Base-by-base conservation (phyloP, 2,113 vertebrate genomes). In the Myodes glareolus region DNA sequence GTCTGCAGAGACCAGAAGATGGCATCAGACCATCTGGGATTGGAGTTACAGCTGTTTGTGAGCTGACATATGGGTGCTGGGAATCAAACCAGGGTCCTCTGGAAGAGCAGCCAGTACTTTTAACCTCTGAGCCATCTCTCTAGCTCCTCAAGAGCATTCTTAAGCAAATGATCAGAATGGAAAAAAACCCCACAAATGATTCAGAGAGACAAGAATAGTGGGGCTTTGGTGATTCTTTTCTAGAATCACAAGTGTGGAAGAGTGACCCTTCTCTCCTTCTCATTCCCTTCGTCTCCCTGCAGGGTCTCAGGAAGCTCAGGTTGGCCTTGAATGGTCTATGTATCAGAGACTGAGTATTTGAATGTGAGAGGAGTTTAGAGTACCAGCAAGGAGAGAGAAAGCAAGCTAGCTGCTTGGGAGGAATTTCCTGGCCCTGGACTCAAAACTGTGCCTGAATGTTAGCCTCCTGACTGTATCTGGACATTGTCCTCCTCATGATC, bases 181-280 rank as follows among this genome's bases (percentile, higher is more conserved):
- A 52, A 80, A 90, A 93, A 70, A 78, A 70, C 75, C n/a, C 61
- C 17, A 72, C 31, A 86, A 82, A 13, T 63, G 95, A 91, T 68
- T 67, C 21, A 13, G 23, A 67, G 36, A 45, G 27, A 25, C 5
- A 45, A 55, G 25, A 81, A 78, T 65, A 85, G 52, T 4, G 7
- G 36, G 52, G 21, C 25, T 85, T 47, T 84, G 67, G 88, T 80
- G 77, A 78, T 92, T 68, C 88, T 78, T 78, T 81, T 42, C 78
- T n/a, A 92, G 67, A 94, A 92, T 88, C 42, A n/a, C 10, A 68
- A 91, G 50, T 7, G 7, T 70, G 50, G 77, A 77, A 16, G 42
- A 55, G 21, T 42, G 17, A 90, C 52, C 39, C 68, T 61, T 9
- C 70, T 33, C 36, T 17, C 2, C 31, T 10, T 80, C 77, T 67